Evolutionary conservation across 2,888 invertebrate species (phyloP), one percentile per base, ranked within the genome.

Genomic region (Leptopilina myrica): DNA sequence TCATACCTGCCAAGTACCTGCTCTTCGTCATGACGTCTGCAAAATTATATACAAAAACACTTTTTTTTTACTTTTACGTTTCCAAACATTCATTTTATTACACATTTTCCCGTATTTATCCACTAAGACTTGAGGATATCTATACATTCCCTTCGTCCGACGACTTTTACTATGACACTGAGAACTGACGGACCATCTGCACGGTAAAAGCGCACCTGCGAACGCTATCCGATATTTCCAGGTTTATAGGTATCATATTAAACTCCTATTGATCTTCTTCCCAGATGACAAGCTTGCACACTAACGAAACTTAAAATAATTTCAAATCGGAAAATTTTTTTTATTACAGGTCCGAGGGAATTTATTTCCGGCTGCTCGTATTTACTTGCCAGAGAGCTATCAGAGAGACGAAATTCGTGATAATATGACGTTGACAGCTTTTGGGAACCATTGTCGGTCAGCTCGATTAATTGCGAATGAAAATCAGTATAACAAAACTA

Each of bases 131-230:
- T 5, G 15, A 20, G 2, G 12, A 69, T 49, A 26, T 69, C 20
- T 7, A 49, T 20, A 49, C 12, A 69, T 56, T 82, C 79, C 80
- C 79, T 82, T 76, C 84, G 87, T 86, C 86, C 83, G 85, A 87
- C 88, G 84, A 86, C 86, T 88, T 87, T 86, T 86, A 81, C 85
- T 84, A 20, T 20, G 87, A 85, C 85, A 43, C 3, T 33, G 33
- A 33, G 33, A 33, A 85, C 85, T 87, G 88, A 89, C 87, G 89
- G 86, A 88, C 88, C 88, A 88, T 87, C 86, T 87, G 86, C 83
- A 86, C 81, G 80, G 81, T 80, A 5, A 80, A 20, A 82, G 85
- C 87, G 84, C 89, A 89, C 88, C 89, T 89, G 89, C 85, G 85
- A 86, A 86, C 87, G 84, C 86, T 85, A 85, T 86, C 83, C 86